Percentiles rank a stretch among this genome's conserved stretches.
These are phyloP conservation scores for Notolabrus celidotus DNA, from an alignment of 2,797 vertebrate genomes.

Conservation along the genomic window DNA sequence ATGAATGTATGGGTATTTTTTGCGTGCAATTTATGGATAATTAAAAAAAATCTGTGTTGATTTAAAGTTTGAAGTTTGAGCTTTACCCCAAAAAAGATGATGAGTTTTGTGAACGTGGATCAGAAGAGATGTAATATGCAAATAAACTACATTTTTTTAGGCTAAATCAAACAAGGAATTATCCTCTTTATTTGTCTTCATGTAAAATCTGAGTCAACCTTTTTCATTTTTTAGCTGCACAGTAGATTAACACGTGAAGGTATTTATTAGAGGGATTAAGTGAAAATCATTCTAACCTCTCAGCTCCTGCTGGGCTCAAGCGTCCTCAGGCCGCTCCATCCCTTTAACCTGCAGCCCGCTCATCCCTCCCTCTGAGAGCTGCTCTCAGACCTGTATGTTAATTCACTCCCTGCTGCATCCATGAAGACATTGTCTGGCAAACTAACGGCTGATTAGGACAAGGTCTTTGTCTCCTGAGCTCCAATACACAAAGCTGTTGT, in stretches of 20 bases:
- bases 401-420: constrained; percentile 67
- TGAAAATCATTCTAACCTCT: not conserved
- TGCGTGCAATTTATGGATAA: too few species aligned
- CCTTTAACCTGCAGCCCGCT: constrained; percentile 37
- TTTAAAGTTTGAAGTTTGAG: too few species aligned
- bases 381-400: constrained; percentile 70
- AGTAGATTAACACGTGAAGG: not conserved
- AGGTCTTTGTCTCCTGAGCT: constrained; percentile 59
- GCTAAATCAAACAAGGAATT: too few species aligned
- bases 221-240: too few species aligned
- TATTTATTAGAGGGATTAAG: constrained; percentile 2
- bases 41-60: too few species aligned
- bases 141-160: too few species aligned
- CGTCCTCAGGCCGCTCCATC: constrained; percentile 32
- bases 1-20: too few species aligned
- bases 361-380: constrained; percentile 54
- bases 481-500: constrained; percentile 74
- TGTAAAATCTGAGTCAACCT: too few species aligned
- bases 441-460: constrained; percentile 71
- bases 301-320: constrained; percentile 25
- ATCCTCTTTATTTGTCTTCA: too few species aligned
- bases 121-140: too few species aligned
- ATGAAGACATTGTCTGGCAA: constrained; percentile 74
- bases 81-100: too few species aligned
- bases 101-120: too few species aligned